Evolutionary conservation across 2,797 vertebrate genomes (phyloP).

Genomic region (Enteromius treurensis): DNA sequence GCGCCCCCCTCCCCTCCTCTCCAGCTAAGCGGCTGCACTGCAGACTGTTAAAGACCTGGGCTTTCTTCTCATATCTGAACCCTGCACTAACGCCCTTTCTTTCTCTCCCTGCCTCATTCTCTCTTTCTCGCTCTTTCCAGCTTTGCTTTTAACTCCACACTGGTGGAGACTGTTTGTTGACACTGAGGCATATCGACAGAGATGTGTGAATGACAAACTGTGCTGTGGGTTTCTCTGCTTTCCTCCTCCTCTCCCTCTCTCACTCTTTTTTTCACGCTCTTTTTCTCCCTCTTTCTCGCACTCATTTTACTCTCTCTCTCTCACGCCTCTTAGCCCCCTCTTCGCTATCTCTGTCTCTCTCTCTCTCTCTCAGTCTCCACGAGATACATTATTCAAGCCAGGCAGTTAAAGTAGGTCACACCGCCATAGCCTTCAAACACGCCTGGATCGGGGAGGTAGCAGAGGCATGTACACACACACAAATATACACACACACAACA

Average conservation of each 20-base stretch:
- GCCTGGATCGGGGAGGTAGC: conserved; percentile 54
- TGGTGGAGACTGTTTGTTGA: conserved; percentile 46
- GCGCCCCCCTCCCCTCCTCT: conserved; percentile 3
- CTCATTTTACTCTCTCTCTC: conserved; percentile 35
- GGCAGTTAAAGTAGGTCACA: conserved; percentile 65
- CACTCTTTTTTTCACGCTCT: conserved; percentile 19
- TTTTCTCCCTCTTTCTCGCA: conserved; percentile 41
- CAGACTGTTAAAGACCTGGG: conserved; percentile 40
- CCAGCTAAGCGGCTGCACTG: conserved; percentile 31
- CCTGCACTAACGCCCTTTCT: conserved; percentile 34
- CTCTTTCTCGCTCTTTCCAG: conserved; percentile 30
- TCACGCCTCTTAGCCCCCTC: conserved; percentile 25
- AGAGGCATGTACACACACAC: conserved; percentile 37
- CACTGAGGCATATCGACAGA: conserved; percentile 46
- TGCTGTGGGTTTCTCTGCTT: conserved; percentile 45
- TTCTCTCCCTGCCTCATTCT: conserved; percentile 30
- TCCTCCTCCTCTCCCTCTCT: conserved; percentile 33
- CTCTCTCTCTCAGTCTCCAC: conserved; percentile 42
- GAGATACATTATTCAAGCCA: conserved; percentile 62
- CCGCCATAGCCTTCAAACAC: conserved; percentile 63
- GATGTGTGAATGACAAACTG: conserved; percentile 49
- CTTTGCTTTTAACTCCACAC: conserved; percentile 31
- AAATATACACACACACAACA: conserved; percentile 41
- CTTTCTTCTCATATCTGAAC: conserved; percentile 37
- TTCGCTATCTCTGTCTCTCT: conserved; percentile 14